Evolutionary conservation across 2,888 invertebrate genomes (phyloP), one percentile per base, ranked within the genome.

Genomic region (Torymus aiolomorphi): DNA sequence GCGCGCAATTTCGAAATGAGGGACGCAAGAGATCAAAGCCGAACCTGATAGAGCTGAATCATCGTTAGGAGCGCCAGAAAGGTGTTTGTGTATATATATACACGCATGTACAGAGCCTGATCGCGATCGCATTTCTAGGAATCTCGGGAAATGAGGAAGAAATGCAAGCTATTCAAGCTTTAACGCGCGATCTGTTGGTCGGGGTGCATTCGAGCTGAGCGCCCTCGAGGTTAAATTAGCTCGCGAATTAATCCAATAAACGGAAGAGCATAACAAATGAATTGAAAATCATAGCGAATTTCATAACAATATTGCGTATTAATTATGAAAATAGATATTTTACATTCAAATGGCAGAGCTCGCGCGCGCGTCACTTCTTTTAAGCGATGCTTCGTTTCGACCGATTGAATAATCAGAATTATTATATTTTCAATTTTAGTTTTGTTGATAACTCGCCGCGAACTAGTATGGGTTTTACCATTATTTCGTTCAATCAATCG

Each of bases 21-120:
- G n/a, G 31, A 73, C 63, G 75, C 42, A 42, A 72, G 78, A 81
- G 75, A 78, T 81, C 78, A 81, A 81, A 78, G 77, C 61, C 1
- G 24, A 24, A 11, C 5, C 16, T 24, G 49, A 49, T n/a, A 14
- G 8, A 42, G 13, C 49, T 12, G 66, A 67, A 76, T 57, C 42
- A 52, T 57, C 42, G 56, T 61, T 49, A 61, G 20, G 59, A 31
- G 61, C 31, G 14, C 24, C n/a, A 52, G 52, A 61, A 61, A 2
- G 51, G 14, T 66, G 49, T 8, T 5, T 31, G 5, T 42, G 8
- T 42, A 42, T 42, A 42, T 42, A 42, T 42, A 42, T 42, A 42
- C 8, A 8, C 8, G 8, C 8, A 5, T 42, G 8, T 31, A 31
- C 31, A 5, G 5, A 42, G 8, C 1, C 5, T 5, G 8, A 1